Evolutionary conservation across 2,113 vertebrate species (phyloP).

Genomic region (Camelus bactrianus): DNA sequence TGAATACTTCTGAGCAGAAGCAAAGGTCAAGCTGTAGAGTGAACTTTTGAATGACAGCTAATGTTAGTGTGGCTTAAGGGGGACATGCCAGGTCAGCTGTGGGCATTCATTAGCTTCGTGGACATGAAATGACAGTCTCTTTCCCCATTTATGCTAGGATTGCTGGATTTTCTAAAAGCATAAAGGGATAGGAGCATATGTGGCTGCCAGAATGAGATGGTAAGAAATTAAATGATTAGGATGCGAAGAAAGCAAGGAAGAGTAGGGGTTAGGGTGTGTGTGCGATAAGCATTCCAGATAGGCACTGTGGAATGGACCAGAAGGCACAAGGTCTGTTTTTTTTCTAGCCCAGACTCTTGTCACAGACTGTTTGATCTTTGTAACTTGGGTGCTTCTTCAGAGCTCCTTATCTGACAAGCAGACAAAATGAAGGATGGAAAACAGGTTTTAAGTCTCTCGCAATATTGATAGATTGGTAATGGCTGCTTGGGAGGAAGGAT

Average conservation of each 20-base stretch:
- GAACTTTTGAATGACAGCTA: constrained; percentile 51
- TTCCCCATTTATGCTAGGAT: not conserved
- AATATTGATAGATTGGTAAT: constrained; percentile 60
- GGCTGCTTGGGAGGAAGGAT: constrained; percentile 12
- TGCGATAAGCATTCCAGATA: constrained; percentile 42
- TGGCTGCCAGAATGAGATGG: not conserved
- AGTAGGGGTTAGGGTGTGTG: not conserved
- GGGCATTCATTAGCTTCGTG: not conserved
- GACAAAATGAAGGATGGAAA: constrained; percentile 60
- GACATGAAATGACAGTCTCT: constrained; percentile 44
- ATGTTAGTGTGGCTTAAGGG: constrained; percentile 22
- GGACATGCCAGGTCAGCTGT: constrained; percentile 21
- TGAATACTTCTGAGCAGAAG: constrained; percentile 54
- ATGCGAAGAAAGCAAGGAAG: not conserved
- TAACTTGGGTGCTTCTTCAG: constrained; percentile 36
- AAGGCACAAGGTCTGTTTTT: constrained; percentile 43
- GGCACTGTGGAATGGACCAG: not conserved
- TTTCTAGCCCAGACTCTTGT: constrained; percentile 58
- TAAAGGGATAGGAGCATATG: not conserved
- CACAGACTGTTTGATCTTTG: constrained; percentile 72
- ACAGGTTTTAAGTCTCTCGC: constrained; percentile 34
- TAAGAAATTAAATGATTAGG: constrained; percentile 23
- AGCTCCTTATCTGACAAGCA: constrained; percentile 61
- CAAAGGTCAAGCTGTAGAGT: constrained; percentile 45
- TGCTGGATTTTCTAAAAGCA: constrained; percentile 36